Evolutionary conservation across 2,888 invertebrate genomes (phyloP), one percentile per base, ranked within the genome.

Genomic region (Harpalus rufipes): DNA sequence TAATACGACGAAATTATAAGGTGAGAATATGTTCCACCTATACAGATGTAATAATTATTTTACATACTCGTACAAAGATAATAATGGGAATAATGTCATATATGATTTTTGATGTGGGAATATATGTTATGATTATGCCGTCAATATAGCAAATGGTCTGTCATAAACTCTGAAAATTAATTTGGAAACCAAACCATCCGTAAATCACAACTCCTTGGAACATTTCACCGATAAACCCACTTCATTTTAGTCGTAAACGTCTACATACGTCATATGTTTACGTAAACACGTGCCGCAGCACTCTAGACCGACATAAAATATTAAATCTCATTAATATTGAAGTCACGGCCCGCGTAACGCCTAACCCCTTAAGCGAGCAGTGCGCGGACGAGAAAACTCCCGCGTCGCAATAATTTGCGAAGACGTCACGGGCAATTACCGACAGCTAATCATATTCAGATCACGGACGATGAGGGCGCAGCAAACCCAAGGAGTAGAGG

Each of bases 381-480:
- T 39, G 76, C 51, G 56, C 76, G n/a, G 78, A 56, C n/a, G 59
- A 78, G 78, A 56, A 58, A 78, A 59, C 44, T 44, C 76, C 51
- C 16, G 51, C 18, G 51, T 10, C 56, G 59, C 72, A 65, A 79
- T 84, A 78, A 84, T 84, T 84, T 84, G 78, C 56, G 78, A 63
- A 65, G 39, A 78, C 76, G 83, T 83, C 83, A 79, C 44, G 63
- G 84, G 65, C 79, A 84, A 84, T 84, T 84, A 79, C 84, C 21
- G 65, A 83, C 83, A 61, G 59, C 84, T 84, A 84, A 84, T 84
- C 84, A 84, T 63, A 84, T 84, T 84, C 84, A 51, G 79, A 79
- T 63, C 84, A 84, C 84, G 84, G 56, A 7, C 1, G 61, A 16
- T 44, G 12, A 39, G 74, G 68, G 25, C 41, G 72, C 63, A 61